phyloP scores from a whole-genome alignment of 2,888 invertebrate genomes.

The Melieria omissa region DNA sequence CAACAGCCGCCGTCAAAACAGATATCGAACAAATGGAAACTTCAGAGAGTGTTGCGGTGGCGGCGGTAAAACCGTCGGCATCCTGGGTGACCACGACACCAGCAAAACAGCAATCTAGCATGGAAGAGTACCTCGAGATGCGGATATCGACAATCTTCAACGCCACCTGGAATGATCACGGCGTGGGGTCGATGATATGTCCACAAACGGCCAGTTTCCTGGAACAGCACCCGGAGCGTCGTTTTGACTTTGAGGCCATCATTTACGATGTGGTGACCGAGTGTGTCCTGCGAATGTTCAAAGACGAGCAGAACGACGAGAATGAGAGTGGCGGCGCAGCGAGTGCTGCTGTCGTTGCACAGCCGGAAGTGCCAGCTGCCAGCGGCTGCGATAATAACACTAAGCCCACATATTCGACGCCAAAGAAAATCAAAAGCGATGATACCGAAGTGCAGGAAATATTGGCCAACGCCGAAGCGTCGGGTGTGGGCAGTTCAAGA shows the following conservation, averaged over 20 bases:
- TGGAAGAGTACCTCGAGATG: slow-evolving; percentile 67
- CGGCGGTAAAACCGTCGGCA: slow-evolving; percentile 38
- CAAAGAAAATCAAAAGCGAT: slow-evolving; percentile 67
- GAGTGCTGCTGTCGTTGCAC: slow-evolving; percentile 8
- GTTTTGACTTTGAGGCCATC: slow-evolving; percentile 68
- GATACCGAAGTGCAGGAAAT: slow-evolving; percentile 66
- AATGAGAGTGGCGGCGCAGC: neutral
- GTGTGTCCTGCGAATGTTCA: slow-evolving; percentile 65
- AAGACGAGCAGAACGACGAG: slow-evolving; percentile 49
- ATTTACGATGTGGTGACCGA: slow-evolving; percentile 72
- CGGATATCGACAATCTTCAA: slow-evolving; percentile 78
- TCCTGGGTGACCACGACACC: slow-evolving; percentile 43
- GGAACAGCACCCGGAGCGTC: slow-evolving; percentile 69
- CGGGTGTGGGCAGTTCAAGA: slow-evolving; percentile 36
- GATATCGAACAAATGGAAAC: slow-evolving; percentile 79
- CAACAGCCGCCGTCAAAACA: neutral
- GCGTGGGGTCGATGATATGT: slow-evolving; percentile 71
- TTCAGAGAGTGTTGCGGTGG: slow-evolving; percentile 44
- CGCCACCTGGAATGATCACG: slow-evolving; percentile 76
- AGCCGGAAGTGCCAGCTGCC: slow-evolving; percentile 16
- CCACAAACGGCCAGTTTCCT: slow-evolving; percentile 71
- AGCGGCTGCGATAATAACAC: slow-evolving; percentile 17
- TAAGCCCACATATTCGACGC: slow-evolving; percentile 60
- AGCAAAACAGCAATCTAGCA: slow-evolving; percentile 7
- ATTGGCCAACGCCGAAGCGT: slow-evolving; percentile 56